Conservation (phyloP, 2,888 invertebrate species). For the Malthinus seriepunctatus region DNA sequence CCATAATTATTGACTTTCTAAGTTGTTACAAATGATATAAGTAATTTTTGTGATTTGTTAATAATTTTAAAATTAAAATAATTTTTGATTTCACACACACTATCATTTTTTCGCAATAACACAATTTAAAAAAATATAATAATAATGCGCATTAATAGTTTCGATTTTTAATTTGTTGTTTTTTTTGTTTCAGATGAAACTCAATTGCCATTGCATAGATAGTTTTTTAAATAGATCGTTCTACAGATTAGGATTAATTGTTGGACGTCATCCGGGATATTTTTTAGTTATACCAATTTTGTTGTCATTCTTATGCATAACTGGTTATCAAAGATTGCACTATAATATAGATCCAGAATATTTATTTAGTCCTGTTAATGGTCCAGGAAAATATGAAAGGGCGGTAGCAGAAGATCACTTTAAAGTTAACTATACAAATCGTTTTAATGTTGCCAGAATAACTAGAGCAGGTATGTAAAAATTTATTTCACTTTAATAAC, state of each 20-base stretch:
- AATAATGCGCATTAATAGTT: too few species aligned
- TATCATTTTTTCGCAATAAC: too few species aligned
- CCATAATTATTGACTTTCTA: too few species aligned
- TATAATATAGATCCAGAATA: slow-evolving; percentile 95
- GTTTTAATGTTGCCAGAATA: slow-evolving; percentile 85
- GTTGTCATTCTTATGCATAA: slow-evolving; percentile 78
- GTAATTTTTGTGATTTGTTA: too few species aligned
- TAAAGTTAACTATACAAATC: slow-evolving; percentile 84
- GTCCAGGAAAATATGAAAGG: slow-evolving; percentile 81
- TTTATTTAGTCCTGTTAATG: slow-evolving; percentile 86
- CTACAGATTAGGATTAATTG: slow-evolving; percentile 76
- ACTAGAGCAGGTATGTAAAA: slow-evolving; percentile 75
- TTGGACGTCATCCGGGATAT: slow-evolving; percentile 84
- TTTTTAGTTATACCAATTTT: slow-evolving; percentile 87
- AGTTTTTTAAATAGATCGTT: slow-evolving; percentile 78
- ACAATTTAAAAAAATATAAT: too few species aligned
- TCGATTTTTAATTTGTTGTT: not conserved
- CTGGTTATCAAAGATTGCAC: slow-evolving; percentile 83
- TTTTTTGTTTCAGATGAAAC: slow-evolving; percentile 66
- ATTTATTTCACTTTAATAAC: too few species aligned
- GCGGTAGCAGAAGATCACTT: slow-evolving; percentile 81
- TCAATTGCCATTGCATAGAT: slow-evolving; percentile 79
- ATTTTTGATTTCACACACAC: too few species aligned
- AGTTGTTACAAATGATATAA: too few species aligned
- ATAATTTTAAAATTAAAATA: too few species aligned